A percentile compares a stretch with the other conserved stretches of the same genome.
Conservation (phyloP, 2,113 vertebrate species). For the Thamnophis sirtalis region DNA sequence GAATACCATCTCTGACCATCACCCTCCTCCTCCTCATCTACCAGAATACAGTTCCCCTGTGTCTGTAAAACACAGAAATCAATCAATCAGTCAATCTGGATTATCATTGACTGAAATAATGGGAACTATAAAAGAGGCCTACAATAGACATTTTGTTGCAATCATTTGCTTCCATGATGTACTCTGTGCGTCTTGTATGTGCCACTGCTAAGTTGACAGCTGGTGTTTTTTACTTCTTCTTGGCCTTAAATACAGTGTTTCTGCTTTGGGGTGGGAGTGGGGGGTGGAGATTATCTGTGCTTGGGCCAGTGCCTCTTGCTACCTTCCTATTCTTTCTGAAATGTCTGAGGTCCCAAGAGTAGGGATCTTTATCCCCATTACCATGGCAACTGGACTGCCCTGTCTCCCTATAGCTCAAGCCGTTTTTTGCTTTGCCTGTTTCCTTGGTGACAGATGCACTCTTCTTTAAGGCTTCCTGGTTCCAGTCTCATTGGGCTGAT, state of each 20-base stretch:
- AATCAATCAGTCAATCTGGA: neutral
- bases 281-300: neutral
- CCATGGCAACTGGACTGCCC: neutral
- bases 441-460: neutral
- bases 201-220: neutral
- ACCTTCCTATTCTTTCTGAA: neutral
- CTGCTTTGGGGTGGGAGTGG: neutral
- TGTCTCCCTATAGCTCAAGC: neutral
- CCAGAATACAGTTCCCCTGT: neutral
- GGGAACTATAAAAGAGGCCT: neutral
- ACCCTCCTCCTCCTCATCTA: neutral
- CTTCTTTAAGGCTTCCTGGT: neutral
- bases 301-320: neutral
- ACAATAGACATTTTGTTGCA: neutral
- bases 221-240: neutral
- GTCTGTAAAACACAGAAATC: neutral
- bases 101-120: neutral
- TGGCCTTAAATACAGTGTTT: neutral
- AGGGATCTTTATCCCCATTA: neutral
- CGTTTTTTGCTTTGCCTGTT: neutral
- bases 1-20: no score
- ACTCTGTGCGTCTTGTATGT: neutral
- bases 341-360: neutral
- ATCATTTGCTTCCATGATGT: neutral
- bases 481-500: neutral